phyloP scores from a whole-genome alignment of 1,140 invertebrate genomes.

The Dryas iulia region DNA sequence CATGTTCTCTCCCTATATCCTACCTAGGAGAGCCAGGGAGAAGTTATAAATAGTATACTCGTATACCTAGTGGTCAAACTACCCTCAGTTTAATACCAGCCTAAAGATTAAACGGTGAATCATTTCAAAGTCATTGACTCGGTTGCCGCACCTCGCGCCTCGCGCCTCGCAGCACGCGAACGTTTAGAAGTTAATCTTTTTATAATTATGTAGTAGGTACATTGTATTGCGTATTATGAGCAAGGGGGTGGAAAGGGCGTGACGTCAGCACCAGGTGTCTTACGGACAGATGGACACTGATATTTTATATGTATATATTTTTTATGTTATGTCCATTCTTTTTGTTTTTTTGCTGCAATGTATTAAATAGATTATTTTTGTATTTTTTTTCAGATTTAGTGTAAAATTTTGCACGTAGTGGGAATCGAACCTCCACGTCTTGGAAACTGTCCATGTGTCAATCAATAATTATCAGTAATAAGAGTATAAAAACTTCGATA shows the following conservation, averaged over 20 bases:
- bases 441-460: too few species aligned
- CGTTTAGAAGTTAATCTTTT: conserved; percentile 59
- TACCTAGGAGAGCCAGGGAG: too few species aligned
- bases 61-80: background rate
- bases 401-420: too few species aligned
- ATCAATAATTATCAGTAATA: too few species aligned
- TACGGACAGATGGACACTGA: background rate
- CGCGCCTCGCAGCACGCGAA: conserved; percentile 28
- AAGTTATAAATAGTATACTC: too few species aligned
- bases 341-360: too few species aligned
- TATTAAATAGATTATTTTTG: too few species aligned
- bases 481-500: too few species aligned
- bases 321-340: too few species aligned
- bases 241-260: conserved; percentile 34
- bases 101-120: conserved; percentile 24
- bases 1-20: too few species aligned
- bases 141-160: conserved; percentile 35
- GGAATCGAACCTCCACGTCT: too few species aligned
- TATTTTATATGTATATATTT: background rate
- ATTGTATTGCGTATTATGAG: background rate
- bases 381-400: too few species aligned
- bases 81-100: background rate
- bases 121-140: conserved; percentile 29
- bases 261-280: conserved; percentile 48
- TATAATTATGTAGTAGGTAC: conserved; percentile 46